Base-by-base conservation (phyloP, 2,797 vertebrate genomes). In the Luscinia luscinia region DNA sequence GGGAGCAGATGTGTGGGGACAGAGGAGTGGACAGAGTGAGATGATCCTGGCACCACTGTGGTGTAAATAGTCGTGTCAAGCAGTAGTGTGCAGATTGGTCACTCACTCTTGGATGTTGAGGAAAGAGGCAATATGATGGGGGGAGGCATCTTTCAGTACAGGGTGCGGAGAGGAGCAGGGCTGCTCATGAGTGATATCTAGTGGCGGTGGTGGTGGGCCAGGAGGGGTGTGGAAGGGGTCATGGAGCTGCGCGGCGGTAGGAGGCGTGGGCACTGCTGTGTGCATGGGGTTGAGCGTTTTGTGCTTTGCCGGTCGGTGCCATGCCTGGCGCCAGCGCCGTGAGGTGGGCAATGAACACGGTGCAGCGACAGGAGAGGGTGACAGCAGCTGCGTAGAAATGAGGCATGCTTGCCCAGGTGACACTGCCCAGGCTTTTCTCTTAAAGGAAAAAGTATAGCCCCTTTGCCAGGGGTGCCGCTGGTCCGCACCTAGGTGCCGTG, bases 261-360 rank as follows among this genome's bases (percentile, higher is more conserved):
- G 36, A 58, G 40, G 45, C 19, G 58, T 0, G 40, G 58, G 4
- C 19, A 43, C n/a, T 3, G 69, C 62, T 55, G 78, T 11, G n/a
- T 28, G 16, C 36, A 26, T 3, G 27, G 45, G 22, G 32, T 6
- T 26, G 36, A 66, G 75, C 14, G 51, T 16, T 54, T 3, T 0
- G 30, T 61, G 40, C 15, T 11, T 13, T 4, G 2, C 24, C 5
- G 6, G 28, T 15, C 21, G 8, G 41, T 46, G 49, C 11, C 23
- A 1, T 8, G 49, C 9, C 36, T 8, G 19, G 34, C n/a, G 34
- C 22, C 38, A 36, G 76, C 0, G 0, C 21, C n/a, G 2, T 20
- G 46, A 54, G 30, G 6, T 15, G 51, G 41, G 49, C 36, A 41
- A 4, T 3, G 38, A 2, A 1, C 27, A 1, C 0, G 34, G 26